Evolutionary conservation across 2,797 vertebrate species (phyloP), one percentile per base, ranked within the genome.

Genomic region (Gallinago nigripennis): DNA sequence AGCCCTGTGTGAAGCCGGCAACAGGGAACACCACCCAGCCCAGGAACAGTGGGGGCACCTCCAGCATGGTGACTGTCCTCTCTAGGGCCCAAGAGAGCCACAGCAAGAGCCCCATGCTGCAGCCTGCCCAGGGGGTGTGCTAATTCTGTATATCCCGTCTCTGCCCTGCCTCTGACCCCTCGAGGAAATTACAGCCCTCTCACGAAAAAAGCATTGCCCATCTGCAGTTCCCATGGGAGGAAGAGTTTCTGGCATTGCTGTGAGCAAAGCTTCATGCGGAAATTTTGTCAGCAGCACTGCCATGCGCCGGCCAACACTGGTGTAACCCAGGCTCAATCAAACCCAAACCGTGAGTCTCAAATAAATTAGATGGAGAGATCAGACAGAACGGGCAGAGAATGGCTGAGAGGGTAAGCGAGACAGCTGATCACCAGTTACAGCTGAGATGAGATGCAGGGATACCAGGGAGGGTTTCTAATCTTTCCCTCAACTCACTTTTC

Each of bases 361-460:
- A 92, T 85, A 90, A 92, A 84, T 89, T 11, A 94, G 75, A 76
- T 31, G 2, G 84, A 95, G 75, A 91, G 57, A 70, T 70, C 66
- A 96, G 94, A 95, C 90, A 90, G 83, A 92, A 90, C 35, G 72
- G 94, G 87, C 91, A 96, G 92, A 86, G 63, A 64, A 30, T 9
- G 8, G 82, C 80, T 91, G 93, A 63, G 68, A 88, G 33, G 72
- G 54, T 41, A 63, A 61, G 17, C 76, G 30, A 87, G 41, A 68
- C 31, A 58, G 91, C 61, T 81, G 85, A 84, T 33, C 43, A 60
- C 48, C 83, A 58, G 41, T 46, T 8, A 57, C 57, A 79, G 65
- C 68, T 54, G 73, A 79, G 56, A 63, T 48, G 48, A 72, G 81
- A 33, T 11, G 25, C 77, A 58, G 56, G 16, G 23, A 51, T 16